Conservation (phyloP, 2,113 vertebrate genomes). For the Solea solea region DNA sequence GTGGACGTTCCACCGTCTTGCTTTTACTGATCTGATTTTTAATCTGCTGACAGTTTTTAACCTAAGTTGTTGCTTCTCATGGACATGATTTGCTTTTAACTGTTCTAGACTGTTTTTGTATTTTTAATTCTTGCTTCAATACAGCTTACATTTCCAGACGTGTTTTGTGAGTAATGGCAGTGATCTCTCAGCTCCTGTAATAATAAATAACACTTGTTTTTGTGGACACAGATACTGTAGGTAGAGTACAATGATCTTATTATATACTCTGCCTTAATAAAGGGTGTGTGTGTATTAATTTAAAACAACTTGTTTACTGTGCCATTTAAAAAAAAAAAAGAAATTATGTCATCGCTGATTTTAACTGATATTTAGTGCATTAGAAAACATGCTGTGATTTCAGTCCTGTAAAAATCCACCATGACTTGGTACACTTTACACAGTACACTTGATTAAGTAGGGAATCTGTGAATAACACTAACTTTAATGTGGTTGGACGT, state of each 20-base stretch:
- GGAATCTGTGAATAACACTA: constrained; percentile 5
- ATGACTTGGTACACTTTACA: background rate
- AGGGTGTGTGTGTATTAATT: background rate
- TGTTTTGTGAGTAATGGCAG: constrained; percentile 21
- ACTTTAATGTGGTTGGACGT: background rate
- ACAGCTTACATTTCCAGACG: constrained; percentile 5
- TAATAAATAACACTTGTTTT: constrained; percentile 7
- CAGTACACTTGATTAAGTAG: background rate
- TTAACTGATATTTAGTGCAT: background rate
- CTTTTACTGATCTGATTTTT: constrained; percentile 15
- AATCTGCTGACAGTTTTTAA: constrained; percentile 29
- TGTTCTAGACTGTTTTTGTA: background rate
- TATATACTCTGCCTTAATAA: constrained; percentile 5
- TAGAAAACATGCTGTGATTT: background rate
- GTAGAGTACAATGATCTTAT: background rate
- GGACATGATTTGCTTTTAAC: background rate
- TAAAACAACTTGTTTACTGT: background rate
- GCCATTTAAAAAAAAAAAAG: background rate
- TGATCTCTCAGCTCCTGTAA: constrained; percentile 20
- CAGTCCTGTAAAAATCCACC: constrained; percentile 7
- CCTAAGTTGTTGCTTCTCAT: constrained; percentile 10
- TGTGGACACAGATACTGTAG: constrained; percentile 30
- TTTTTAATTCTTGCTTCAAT: constrained; percentile 10
- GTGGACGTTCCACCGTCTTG: constrained; percentile 25
- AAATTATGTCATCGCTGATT: background rate